Base-by-base conservation (phyloP, 2,888 invertebrate species). In the Masnerella sp. region DNA sequence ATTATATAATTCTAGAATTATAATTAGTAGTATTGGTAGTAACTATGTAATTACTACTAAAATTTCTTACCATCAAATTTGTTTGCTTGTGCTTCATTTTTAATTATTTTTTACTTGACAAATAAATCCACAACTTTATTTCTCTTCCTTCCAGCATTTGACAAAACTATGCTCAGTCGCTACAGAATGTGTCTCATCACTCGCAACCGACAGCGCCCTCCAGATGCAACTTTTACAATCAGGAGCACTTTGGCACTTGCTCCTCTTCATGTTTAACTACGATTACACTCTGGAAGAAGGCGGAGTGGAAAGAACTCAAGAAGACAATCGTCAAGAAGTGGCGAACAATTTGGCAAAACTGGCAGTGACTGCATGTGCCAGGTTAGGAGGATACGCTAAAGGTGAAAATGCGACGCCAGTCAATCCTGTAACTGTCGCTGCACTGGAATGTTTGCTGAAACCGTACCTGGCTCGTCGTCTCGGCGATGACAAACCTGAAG, bases 241-340 rank as follows among this genome's bases (percentile, higher is more conserved):
- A 0, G 99, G 98, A 5, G 95, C 95, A 0, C 86, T 99, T 2
- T 99, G 96, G 94, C 96, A 97, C 81, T 89, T 99, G 52, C 88
- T 99, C 32, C 91, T 95, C 0, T 95, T 95, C 80, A 93, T 96
- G 87, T 96, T 99, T 87, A 93, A 94, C 72, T 99, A 98, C 88
- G 99, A 99, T 89, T 99, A 94, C 88, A 99, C 99, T 2, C 89
- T 99, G 78, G 95, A 98, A 65, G 99, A 99, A 89, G 96, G 98
- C 51, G 99, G 98, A 0, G 95, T 98, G 0, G 94, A 96, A 79
- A 92, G 93, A 17, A 93, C 91, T 78, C 94, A 94, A 81, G 93
- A 95, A 51, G 92, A 94, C 2, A 98, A 97, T 87, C 94, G 95
- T 82, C 92, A 98, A 91, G 96, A 98, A 88, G 91, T 95, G 15